Percentiles rank a stretch among this genome's conserved stretches.
Conservation (phyloP, 2,113 vertebrate species). For the Lepisosteus osseus region DNA sequence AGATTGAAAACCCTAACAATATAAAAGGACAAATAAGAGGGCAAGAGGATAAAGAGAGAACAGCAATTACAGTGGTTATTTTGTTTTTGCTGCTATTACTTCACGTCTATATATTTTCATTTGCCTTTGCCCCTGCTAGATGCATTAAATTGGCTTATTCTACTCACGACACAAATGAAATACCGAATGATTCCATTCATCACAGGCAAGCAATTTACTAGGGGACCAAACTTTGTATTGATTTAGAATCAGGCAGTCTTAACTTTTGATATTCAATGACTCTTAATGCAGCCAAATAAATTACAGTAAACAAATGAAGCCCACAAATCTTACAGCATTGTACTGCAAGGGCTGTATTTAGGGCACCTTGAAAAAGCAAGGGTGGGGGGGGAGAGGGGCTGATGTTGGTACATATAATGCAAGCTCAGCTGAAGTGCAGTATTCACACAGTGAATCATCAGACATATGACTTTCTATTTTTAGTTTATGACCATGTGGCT, state of each 20-base stretch:
- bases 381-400: too few species aligned
- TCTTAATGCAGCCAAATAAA: conserved; percentile 4
- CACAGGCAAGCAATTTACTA: neutral
- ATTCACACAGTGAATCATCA: too few species aligned
- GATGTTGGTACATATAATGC: too few species aligned
- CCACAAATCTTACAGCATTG: neutral
- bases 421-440: too few species aligned
- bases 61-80: neutral
- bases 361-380: too few species aligned
- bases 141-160: neutral
- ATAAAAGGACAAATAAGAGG: neutral
- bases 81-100: neutral
- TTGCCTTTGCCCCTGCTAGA: neutral
- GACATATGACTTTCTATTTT: too few species aligned
- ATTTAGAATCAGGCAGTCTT: neutral
- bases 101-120: neutral
- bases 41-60: neutral
- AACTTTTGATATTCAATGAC: neutral
- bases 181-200: neutral
- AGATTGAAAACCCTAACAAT: too few species aligned
- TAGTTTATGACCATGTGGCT: too few species aligned
- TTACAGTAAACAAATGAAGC: neutral
- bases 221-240: neutral
- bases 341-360: neutral
- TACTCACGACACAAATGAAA: neutral